Evolutionary conservation across 64 coral and sea anemone genomes (phyloP), one percentile per base, ranked within the genome.

Genomic region (Actinia tenebrosa): DNA sequence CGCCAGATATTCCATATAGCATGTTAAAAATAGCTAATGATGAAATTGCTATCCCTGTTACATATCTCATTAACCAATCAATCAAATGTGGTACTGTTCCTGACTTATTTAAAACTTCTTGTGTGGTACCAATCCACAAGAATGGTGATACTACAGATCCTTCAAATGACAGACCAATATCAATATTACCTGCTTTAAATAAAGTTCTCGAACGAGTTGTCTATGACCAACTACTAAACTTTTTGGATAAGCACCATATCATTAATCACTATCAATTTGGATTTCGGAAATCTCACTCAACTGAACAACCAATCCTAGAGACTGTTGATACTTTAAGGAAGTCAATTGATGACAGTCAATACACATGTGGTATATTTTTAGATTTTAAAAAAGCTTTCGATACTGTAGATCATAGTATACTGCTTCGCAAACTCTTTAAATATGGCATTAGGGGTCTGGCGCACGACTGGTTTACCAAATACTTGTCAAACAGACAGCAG

Each of bases 381-480:
- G 58, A 82, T 45, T 88, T 81, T 46, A 79, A 20, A 25, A 88
- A 88, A 81, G 87, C 87, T 7, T 88, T 88, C 55, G 87, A 88
- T 50, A 89, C 59, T 22, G 87, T 89, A 5, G 80, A 89, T 69
- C 79, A 83, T 50, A 25, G 47, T 27, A 83, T 89, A 43, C 20
- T 89, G 42, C 78, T 89, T 7, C 44, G 22, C 37, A 89, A 89
- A 69, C 26, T 89, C 16, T 54, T 83, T 46, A 47, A 47, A 14
- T 83, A 71, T 83, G 60, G 87, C 1, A 83, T 89, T 30, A 83
- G 87, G 53, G 87, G 87, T 42, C 7, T 89, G 44, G 44, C 79
- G 3, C 79, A 81, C 22, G 19, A 89, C 7, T 78, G 72, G 72
- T 89, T 83, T 37, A 68, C 87, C 15, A 63, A 56, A 26, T 89